Evolutionary conservation across 2,888 invertebrate genomes (phyloP), one percentile per base, ranked within the genome.

Genomic region (Drosophila meridiana): DNA sequence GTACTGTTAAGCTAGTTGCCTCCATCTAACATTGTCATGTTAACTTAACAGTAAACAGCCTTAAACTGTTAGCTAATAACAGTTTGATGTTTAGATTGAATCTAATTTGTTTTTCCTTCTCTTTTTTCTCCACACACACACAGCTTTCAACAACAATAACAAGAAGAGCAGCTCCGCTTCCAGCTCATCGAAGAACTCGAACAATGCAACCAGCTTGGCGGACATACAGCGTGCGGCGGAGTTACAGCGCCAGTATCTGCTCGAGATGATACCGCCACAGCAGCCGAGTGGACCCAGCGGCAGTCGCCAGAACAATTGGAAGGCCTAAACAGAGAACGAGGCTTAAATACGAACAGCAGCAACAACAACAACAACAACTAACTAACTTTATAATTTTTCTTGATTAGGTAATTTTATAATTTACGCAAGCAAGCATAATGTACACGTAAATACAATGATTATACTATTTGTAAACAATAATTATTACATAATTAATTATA

Each of bases 181-280:
- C 55, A 83, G 90, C 28, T 82, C 91, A 30, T 88, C 92, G 53
- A 93, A 92, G 67, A 93, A 91, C 72, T 72, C 81, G 2, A 85
- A 56, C 59, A 92, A 92, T 80, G 82, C 92, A 20, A 89, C 88
- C 57, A 93, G 91, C 83, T 93, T 96, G 90, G 96, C 96, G 0
- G 97, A 98, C 85, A 94, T 97, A 92, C 97, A 97, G 93, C 95
- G 97, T 82, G 97, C 97, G 71, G 97, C 97, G 5, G 97, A 97
- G 92, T 94, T 97, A 78, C 99, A 99, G 94, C 95, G 99, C 66
- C 99, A 99, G 94, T 99, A 99, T 94, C 95, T 99, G 91, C 95
- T 99, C 76, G 99, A 99, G 93, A 98, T 99, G 98, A 98, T 99
- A 91, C 98, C 98, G 66, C 95, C 92, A 30, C 93, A 83, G 89